Evolutionary conservation across 2,113 vertebrate genomes (phyloP), one percentile per base, ranked within the genome.

Genomic region (Butorides virescens): DNA sequence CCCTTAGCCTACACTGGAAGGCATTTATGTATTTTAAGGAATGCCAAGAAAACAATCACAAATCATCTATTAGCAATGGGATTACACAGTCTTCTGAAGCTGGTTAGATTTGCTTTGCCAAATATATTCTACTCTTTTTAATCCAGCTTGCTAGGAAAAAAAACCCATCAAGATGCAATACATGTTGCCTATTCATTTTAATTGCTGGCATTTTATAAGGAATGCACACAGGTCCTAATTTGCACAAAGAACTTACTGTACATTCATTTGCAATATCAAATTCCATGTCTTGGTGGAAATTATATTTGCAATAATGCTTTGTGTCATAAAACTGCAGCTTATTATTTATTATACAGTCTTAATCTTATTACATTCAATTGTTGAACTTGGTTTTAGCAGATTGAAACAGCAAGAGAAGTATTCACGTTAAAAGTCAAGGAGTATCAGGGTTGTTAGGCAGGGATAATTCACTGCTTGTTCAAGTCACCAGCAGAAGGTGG

Each of bases 91-190:
- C 73, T 94, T 70, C 73, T 85, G 86, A 96, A 89, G 55, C 26
- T 72, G 66, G 39, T 52, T 94, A 79, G 39, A 37, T 92, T 94
- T 96, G 58, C 71, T 82, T 93, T 94, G 89, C 70, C 90, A 96
- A 92, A 76, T 75, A 72, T 26, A 56, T 61, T 87, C 22, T 82
- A 72, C 9, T 70, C 32, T 15, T 91, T 97, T 90, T 75, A 82
- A 79, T 85, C 67, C 42, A 67, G 23, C 50, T 94, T 90, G 37
- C 63, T 77, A 91, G 68, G 37, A 22, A 73, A 87, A 85, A 89
- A 58, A 83, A 16, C 0, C 9, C 2, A 8, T 88, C 80, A 91
- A 81, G 72, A 76, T 92, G 68, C 86, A 86, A 44, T 87, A 75
- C 32, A 76, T 73, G 32, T 90, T 93, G 50, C 65, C 37, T 85